Percentiles rank a stretch among this genome's conserved stretches.
These are phyloP conservation scores for Tenthredo amoena DNA, from an alignment of 2,888 invertebrate genomes.

Conservation along the genomic window DNA sequence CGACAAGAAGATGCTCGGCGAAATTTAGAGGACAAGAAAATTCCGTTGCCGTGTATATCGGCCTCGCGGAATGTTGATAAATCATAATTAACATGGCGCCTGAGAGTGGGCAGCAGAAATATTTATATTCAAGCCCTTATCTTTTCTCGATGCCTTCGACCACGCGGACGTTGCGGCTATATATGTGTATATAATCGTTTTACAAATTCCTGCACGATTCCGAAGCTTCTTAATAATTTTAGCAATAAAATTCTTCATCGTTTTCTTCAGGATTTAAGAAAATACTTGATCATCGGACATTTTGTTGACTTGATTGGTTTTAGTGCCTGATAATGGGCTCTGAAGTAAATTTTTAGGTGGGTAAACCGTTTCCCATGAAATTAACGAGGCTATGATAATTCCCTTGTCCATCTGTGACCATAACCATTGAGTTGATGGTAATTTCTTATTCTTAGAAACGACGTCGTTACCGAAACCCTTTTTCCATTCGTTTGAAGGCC, in stretches of 20 bases:
- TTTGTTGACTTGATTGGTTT: neutral
- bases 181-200: neutral
- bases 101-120: neutral
- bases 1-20: conserved; percentile 20
- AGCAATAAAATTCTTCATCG: neutral
- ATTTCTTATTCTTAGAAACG: conserved; percentile 21
- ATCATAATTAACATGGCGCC: conserved; percentile 30
- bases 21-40: neutral
- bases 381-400: neutral
- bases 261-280: neutral
- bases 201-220: neutral
- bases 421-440: neutral
- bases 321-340: neutral
- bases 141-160: neutral
- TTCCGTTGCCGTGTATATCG: neutral
- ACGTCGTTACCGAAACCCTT: conserved; percentile 36
- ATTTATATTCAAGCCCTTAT: neutral
- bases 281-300: neutral
- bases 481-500: conserved; percentile 29
- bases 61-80: conserved; percentile 28
- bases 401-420: neutral
- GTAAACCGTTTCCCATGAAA: neutral
- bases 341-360: neutral
- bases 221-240: neutral
- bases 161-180: neutral